These are phyloP conservation scores for Nothoprocta pentlandii DNA, from an alignment of 2,113 vertebrate species.

Conservation along the genomic window DNA sequence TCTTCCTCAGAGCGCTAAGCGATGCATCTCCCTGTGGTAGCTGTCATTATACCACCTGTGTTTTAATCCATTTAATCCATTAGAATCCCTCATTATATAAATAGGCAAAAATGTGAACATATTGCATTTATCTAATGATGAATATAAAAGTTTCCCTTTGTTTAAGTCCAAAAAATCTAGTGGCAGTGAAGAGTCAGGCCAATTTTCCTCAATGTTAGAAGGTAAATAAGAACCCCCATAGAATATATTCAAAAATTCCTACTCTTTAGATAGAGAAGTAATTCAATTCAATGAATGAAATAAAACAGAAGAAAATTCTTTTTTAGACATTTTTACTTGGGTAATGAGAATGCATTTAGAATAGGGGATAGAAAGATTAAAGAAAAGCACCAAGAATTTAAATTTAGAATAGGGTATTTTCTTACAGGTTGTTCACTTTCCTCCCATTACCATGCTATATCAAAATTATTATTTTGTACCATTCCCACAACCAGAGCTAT, in stretches of 20 bases:
- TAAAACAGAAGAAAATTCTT: not conserved
- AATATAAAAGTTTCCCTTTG: not conserved
- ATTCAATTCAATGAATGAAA: not conserved
- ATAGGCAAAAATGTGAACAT: not conserved
- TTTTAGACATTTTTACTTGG: not conserved
- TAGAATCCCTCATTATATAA: not conserved
- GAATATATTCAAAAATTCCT: not conserved
- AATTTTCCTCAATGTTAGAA: not conserved
- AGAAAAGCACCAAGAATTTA: not conserved
- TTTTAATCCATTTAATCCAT: not conserved
- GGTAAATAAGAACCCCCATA: not conserved
- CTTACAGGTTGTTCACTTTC: not conserved
- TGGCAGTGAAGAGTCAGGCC: not conserved
- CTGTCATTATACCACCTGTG: not conserved
- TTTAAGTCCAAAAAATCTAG: not conserved
- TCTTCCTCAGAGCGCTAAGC: not conserved
- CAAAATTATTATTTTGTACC: not conserved
- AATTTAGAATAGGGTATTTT: not conserved
- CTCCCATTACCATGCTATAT: accelerated
- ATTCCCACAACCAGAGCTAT: not conserved
- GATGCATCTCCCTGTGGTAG: not conserved
- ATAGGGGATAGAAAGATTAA: not conserved
- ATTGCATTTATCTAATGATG: not conserved
- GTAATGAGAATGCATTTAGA: not conserved
- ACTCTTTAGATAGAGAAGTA: not conserved